A percentile compares a stretch with the other conserved stretches of the same genome.
Conservation (phyloP, 2,797 vertebrate species). For the Rhynchotus rufescens region DNA sequence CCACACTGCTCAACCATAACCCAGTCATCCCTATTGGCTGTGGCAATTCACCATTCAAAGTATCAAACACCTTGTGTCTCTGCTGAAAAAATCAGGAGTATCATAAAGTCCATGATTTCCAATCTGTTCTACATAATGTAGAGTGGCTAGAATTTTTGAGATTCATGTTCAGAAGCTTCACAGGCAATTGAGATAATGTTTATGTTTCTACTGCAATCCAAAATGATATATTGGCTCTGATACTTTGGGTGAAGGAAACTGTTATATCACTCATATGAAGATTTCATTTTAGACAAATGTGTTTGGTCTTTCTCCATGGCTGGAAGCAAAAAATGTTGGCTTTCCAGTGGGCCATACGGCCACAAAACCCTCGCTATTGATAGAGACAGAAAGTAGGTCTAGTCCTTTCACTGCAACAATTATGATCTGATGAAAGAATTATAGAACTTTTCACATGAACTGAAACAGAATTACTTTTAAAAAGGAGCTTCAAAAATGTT, state of each 20-base stretch:
- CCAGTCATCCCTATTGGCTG: neutral
- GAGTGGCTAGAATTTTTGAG: neutral
- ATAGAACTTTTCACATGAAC: constrained; percentile 35
- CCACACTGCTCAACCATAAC: neutral
- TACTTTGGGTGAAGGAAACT: neutral
- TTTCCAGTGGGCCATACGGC: neutral
- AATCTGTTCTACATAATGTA: neutral
- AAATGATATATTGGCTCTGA: neutral
- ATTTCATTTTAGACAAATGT: neutral
- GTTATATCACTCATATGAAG: neutral
- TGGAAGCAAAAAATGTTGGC: neutral
- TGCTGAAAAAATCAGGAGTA: neutral
- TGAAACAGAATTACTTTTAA: constrained; percentile 21
- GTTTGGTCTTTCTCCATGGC: neutral
- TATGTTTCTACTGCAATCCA: neutral
- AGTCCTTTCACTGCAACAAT: constrained; percentile 1
- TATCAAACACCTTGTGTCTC: neutral
- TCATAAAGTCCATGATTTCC: neutral
- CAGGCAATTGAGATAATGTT: neutral
- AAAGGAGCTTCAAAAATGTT: constrained; percentile 36
- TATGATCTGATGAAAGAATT: constrained; percentile 57
- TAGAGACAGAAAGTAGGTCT: constrained; percentile 25
- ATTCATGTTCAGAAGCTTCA: neutral
- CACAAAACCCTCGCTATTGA: constrained; percentile 3
- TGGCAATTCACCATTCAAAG: neutral